A percentile compares a stretch with the other conserved stretches of the same genome.
Conservation (phyloP, 2,888 invertebrate genomes). For the Lithodes maja region DNA sequence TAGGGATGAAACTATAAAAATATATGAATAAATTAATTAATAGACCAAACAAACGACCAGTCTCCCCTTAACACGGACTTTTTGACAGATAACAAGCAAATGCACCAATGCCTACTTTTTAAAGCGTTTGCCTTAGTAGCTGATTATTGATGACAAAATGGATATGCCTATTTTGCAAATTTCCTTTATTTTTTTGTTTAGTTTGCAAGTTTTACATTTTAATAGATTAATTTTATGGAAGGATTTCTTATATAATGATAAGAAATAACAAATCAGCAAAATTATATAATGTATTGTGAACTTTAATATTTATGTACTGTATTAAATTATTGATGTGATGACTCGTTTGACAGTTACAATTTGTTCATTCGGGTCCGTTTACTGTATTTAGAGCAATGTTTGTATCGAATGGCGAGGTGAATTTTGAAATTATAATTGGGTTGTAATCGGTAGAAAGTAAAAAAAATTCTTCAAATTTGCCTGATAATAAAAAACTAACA, state of each 20-base stretch:
- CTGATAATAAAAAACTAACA: too few relatives aligned
- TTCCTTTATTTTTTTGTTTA: background rate
- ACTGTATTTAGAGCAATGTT: conserved; percentile 2
- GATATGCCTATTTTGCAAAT: conserved; percentile 16
- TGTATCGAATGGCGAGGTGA: background rate
- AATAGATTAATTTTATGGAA: background rate
- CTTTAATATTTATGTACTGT: too few relatives aligned
- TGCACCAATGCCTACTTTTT: conserved; percentile 11
- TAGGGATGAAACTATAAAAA: too few relatives aligned
- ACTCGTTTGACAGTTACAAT: background rate
- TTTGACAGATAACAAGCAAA: background rate
- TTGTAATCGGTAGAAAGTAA: too few relatives aligned
- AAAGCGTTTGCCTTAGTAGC: background rate
- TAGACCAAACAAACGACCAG: background rate
- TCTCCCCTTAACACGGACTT: background rate
- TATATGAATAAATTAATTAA: too few relatives aligned
- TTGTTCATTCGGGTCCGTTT: conserved; percentile 4
- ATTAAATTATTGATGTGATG: too few relatives aligned
- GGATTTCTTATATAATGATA: background rate
- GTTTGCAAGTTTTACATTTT: too few relatives aligned
- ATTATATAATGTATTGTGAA: too few relatives aligned
- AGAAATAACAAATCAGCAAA: background rate
- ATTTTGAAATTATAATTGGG: too few relatives aligned
- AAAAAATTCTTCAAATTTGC: too few relatives aligned
- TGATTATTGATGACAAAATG: background rate